Base-by-base conservation (phyloP, 2,797 vertebrate genomes). In the Amazona finschi region DNA sequence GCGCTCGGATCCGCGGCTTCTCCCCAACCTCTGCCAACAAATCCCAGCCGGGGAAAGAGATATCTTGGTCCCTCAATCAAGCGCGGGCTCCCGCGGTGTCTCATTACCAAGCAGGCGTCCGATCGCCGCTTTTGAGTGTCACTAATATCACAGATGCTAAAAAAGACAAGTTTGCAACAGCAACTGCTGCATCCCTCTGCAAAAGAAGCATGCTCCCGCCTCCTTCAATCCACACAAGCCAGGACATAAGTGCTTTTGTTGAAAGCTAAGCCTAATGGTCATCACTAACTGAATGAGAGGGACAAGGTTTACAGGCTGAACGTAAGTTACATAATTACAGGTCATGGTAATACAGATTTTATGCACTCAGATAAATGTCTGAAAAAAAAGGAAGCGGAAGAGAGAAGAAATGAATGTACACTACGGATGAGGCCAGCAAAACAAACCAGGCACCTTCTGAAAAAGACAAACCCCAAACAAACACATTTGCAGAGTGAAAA, bases 271-370 rank as follows among this genome's bases (percentile, higher is more conserved):
- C 0, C 1, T 9, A 14, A 14, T 2, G 6, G 3, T 3, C 3
- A 5, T 15, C 53, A 12, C 5, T 9, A 15, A 19, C 25, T 7
- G 30, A 18, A 53, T 10, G 18, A 12, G 20, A 41, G 21, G 15
- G 41, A 41, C 21, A 16, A 25, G 44, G 49, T 8, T 24, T 8
- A 6, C 18, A 4, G 1, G 28, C 36, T 33, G 12, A 46, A n/a
- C 30, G 8, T 0, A 8, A 5, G 25, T 15, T 16, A 33, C 20
- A 15, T 57, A 22, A 11, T 19, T 11, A 3, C 8, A 15, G 4
- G n/a, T 19, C 43, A 43, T 1, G 8, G 20, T 8, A 39, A 38
- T 2, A 5, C 0, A 0, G 24, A 8, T 18, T 67, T 31, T 60
- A 31, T 18, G 30, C 30, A 39, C 46, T 61, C 5, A 12, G 39